Evolutionary conservation across 2,888 invertebrate genomes (phyloP).

Genomic region (Phytoseiulus persimilis): DNA sequence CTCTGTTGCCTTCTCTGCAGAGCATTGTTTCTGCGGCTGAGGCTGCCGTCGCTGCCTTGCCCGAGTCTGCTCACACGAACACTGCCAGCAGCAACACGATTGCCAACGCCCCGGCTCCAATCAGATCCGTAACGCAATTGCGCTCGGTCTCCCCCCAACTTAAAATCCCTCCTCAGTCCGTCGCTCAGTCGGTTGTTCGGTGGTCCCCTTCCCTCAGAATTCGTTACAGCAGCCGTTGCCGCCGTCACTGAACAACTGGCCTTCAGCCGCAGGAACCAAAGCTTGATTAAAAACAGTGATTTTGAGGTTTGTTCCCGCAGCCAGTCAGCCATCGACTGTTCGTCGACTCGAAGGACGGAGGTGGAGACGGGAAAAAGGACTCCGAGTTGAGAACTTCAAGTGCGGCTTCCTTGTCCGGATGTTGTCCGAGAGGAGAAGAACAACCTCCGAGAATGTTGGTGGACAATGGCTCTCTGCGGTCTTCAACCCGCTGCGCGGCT

Average conservation of each 20-base stretch:
- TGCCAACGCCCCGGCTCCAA: background rate
- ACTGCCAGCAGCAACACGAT: background rate
- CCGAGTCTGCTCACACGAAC: background rate
- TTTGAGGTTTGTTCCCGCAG: background rate
- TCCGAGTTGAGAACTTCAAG: background rate
- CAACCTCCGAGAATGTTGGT: background rate
- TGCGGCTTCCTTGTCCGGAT: background rate
- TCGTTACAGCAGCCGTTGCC: background rate
- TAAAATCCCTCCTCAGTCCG: background rate
- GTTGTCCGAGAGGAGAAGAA: background rate
- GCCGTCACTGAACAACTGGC: background rate
- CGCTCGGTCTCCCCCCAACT: background rate
- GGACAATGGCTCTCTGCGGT: background rate
- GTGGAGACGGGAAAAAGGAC: background rate
- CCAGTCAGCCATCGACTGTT: background rate
- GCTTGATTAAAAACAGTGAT: background rate
- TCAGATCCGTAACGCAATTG: slow-evolving; percentile 5
- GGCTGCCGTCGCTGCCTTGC: background rate
- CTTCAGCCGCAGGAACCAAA: background rate
- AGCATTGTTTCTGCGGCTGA: background rate
- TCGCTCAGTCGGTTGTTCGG: background rate
- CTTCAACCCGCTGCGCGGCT: background rate
- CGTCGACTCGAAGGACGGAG: background rate
- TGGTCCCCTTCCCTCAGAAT: background rate
- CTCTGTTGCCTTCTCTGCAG: background rate